phyloP scores from a whole-genome alignment of 2,113 vertebrate species.

The Sminthopsis crassicaudata region DNA sequence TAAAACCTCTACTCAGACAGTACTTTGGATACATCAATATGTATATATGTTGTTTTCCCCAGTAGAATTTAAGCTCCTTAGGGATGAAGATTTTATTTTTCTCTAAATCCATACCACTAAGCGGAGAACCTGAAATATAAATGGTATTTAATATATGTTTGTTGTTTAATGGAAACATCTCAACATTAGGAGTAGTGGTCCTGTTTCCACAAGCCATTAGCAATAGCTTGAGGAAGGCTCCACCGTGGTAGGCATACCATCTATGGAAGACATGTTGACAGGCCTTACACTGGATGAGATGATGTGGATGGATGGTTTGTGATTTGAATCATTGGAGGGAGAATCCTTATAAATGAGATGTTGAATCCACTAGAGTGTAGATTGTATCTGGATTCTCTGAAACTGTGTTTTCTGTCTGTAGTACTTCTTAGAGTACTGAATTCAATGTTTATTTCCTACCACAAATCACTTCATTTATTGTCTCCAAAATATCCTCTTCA shows the following conservation, averaged over 20 bases:
- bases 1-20: background rate
- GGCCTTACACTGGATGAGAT: background rate
- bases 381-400: background rate
- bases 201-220: background rate
- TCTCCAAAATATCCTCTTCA: background rate
- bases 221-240: background rate
- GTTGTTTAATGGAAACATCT: background rate
- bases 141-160: background rate
- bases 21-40: background rate
- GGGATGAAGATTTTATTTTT: background rate
- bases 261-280: background rate
- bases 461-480: background rate
- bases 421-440: background rate
- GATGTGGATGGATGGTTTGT: background rate
- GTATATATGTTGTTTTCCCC: background rate
- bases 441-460: background rate
- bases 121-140: background rate
- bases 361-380: background rate
- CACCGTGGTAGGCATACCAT: background rate
- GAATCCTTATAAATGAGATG: background rate
- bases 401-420: background rate
- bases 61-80: no score
- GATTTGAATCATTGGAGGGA: background rate
- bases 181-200: background rate
- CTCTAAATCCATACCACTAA: background rate